phyloP scores from a whole-genome alignment of 2,113 vertebrate genomes.

The Odobenus rosmarus region DNA sequence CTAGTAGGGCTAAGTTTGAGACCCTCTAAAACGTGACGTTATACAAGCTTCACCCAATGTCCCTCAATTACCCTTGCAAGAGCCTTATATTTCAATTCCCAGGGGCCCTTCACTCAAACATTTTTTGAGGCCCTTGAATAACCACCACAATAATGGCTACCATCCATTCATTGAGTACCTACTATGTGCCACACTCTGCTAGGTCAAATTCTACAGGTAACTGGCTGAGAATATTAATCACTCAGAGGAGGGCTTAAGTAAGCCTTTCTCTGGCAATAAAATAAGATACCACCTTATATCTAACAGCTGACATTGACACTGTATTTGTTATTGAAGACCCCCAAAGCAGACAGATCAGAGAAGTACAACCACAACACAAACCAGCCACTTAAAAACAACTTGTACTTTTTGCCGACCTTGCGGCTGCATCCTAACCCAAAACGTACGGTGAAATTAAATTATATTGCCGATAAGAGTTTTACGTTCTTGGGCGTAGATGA shows the following conservation, averaged over 20 bases:
- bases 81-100: not conserved
- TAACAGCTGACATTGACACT: not conserved
- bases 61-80: not conserved
- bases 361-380: not conserved
- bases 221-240: not conserved
- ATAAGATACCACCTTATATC: not conserved
- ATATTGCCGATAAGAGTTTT: constrained; percentile 44
- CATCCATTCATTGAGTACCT: not conserved
- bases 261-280: constrained; percentile 52
- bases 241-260: not conserved
- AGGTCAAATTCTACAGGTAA: not conserved
- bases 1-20: not conserved
- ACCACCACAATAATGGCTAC: not conserved
- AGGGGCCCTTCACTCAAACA: not conserved
- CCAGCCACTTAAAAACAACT: not conserved
- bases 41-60: not conserved
- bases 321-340: constrained; percentile 1
- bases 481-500: constrained; percentile 65
- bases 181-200: not conserved
- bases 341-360: constrained; percentile 34
- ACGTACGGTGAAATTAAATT: constrained; percentile 68
- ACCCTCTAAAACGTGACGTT: not conserved
- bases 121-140: not conserved
- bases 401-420: constrained; percentile 71
- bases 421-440: constrained; percentile 48